phyloP scores from a whole-genome alignment of 2,888 invertebrate genomes.

The Ectemnius lituratus region DNA sequence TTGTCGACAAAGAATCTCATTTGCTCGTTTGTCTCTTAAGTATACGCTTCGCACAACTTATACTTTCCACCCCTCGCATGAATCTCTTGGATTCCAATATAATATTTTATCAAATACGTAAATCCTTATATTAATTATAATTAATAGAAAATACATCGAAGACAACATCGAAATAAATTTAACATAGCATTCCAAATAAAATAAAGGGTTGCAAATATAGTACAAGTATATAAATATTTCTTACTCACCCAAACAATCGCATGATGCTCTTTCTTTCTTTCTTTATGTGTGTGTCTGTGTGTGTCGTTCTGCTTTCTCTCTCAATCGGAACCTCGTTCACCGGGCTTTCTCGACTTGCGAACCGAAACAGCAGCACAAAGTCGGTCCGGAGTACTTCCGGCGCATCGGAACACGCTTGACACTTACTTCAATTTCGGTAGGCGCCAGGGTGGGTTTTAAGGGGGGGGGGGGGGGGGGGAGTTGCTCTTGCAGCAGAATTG shows the following conservation, averaged over 20 bases:
- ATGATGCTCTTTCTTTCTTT: constrained; percentile 28
- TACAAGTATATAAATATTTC: not conserved
- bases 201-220: constrained; percentile 21
- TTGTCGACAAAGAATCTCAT: constrained; percentile 24
- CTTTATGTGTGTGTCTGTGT: not conserved
- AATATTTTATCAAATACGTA: too few relatives aligned
- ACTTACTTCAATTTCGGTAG: constrained; percentile 30
- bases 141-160: too few relatives aligned
- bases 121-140: too few relatives aligned
- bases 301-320: constrained; percentile 1
- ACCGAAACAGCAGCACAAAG: constrained; percentile 49
- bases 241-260: constrained; percentile 55
- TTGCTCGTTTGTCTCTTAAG: constrained; percentile 32
- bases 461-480: not conserved
- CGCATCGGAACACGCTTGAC: constrained; percentile 16
- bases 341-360: constrained; percentile 16
- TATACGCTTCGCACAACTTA: constrained; percentile 11
- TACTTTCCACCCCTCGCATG: too few relatives aligned
- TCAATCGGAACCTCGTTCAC: constrained; percentile 26
- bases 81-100: not conserved
- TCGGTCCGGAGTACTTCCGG: constrained; percentile 22
- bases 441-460: not conserved
- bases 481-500: not conserved
- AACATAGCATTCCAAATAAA: not conserved
- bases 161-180: too few relatives aligned